Evolutionary conservation across 2,888 invertebrate species (phyloP).

Genomic region (Nasonovia ribisnigri): DNA sequence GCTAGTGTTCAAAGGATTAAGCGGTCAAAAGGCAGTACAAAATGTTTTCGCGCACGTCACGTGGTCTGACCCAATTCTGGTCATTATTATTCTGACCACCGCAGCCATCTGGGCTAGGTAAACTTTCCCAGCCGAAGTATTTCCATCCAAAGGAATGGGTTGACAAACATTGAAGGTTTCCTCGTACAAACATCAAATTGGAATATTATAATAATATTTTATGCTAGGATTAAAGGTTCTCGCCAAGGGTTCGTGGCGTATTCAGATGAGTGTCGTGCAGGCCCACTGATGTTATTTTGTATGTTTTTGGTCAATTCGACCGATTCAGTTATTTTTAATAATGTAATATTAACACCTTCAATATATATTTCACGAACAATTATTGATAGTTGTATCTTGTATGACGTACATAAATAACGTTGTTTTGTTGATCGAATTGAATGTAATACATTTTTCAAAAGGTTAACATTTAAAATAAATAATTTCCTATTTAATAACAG

Average conservation of each 20-base stretch:
- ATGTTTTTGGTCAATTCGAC: not conserved
- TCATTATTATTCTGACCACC: conserved; percentile 61
- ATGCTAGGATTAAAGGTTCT: not conserved
- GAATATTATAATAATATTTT: conserved; percentile 53
- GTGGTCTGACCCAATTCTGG: conserved; percentile 34
- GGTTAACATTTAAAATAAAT: not conserved
- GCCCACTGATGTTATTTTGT: not conserved
- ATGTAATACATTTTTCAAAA: not conserved
- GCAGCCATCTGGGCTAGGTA: conserved; percentile 39
- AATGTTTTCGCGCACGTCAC: conserved; percentile 63
- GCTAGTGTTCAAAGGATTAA: conserved; percentile 49
- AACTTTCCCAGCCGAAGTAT: conserved; percentile 39
- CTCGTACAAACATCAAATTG: conserved; percentile 35
- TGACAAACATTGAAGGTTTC: conserved; percentile 49
- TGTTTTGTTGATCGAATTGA: not conserved
- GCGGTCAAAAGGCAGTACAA: conserved; percentile 8
- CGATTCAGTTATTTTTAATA: not conserved
- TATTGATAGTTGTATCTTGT: not conserved
- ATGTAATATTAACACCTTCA: not conserved
- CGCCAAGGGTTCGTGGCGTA: not conserved
- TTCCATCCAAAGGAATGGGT: conserved; percentile 45
- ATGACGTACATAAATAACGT: not conserved
- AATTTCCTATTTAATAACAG: not conserved
- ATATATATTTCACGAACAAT: not conserved
- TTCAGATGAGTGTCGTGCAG: not conserved